Percentiles rank a stretch among this genome's conserved stretches.
phyloP scores from a whole-genome alignment of 2,113 vertebrate genomes.

The Chionis minor region DNA sequence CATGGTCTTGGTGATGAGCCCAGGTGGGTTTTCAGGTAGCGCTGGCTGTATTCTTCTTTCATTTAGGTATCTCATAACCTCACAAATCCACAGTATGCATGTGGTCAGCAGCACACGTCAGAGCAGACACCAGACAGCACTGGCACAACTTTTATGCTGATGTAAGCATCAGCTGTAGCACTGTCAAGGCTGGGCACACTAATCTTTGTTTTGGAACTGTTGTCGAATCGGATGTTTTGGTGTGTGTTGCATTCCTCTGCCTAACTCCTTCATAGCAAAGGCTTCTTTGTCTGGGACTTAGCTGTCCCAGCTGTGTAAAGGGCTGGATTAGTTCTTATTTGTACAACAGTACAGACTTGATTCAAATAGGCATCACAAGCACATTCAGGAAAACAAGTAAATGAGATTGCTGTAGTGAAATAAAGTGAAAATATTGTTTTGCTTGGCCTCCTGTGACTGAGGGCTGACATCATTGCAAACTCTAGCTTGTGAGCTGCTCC shows the following conservation, averaged over 20 bases:
- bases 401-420: neutral
- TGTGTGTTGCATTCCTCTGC: neutral
- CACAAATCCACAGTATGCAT: accelerated
- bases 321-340: neutral
- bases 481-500: neutral
- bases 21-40: neutral
- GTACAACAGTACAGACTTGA: neutral
- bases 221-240: neutral
- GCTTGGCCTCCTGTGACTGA: neutral
- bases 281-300: neutral
- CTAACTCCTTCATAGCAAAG: neutral
- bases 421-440: neutral
- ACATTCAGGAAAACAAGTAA: neutral
- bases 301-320: neutral
- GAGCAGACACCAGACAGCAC: neutral
- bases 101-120: neutral
- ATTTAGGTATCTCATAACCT: neutral
- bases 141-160: neutral
- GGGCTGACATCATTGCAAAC: neutral
- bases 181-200: neutral
- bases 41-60: neutral
- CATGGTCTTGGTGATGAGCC: neutral
- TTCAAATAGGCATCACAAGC: neutral
- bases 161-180: neutral
- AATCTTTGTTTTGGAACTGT: neutral